phyloP scores from a whole-genome alignment of 1,140 invertebrate species.

The Melipona quadrifasciata region DNA sequence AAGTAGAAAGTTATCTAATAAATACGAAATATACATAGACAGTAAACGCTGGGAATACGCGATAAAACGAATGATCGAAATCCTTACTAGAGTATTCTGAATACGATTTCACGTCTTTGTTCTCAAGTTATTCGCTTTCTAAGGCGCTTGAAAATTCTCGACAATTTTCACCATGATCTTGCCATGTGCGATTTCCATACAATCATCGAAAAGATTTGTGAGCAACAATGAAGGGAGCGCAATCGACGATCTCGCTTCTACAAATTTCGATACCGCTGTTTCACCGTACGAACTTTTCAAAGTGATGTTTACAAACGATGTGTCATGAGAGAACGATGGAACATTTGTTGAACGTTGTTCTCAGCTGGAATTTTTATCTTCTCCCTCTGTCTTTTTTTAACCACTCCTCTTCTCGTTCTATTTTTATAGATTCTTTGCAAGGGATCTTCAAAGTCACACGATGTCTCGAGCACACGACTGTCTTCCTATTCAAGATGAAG shows the following conservation, averaged over 20 bases:
- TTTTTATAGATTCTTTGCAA: background rate
- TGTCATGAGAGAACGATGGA: background rate
- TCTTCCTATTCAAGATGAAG: background rate
- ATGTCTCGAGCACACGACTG: background rate
- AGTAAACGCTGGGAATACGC: background rate
- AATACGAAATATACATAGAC: slow-evolving; percentile 5
- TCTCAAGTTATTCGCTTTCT: background rate
- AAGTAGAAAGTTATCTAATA: slow-evolving; percentile 6
- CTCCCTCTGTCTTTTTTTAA: too few species aligned
- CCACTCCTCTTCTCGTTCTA: background rate
- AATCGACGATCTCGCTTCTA: background rate
- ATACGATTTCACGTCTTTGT: background rate
- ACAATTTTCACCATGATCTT: background rate
- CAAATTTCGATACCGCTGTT: background rate
- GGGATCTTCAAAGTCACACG: background rate
- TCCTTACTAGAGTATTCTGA: background rate
- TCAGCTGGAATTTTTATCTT: background rate
- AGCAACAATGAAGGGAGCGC: background rate
- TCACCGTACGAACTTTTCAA: background rate
- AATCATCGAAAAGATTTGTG: background rate
- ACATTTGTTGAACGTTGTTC: background rate
- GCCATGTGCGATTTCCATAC: background rate
- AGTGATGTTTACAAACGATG: slow-evolving; percentile 11
- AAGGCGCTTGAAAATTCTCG: slow-evolving; percentile 14
- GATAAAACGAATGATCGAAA: background rate